Evolutionary conservation across 2,113 vertebrate genomes (phyloP), one percentile per base, ranked within the genome.

Genomic region (Pleuronectes platessa): DNA sequence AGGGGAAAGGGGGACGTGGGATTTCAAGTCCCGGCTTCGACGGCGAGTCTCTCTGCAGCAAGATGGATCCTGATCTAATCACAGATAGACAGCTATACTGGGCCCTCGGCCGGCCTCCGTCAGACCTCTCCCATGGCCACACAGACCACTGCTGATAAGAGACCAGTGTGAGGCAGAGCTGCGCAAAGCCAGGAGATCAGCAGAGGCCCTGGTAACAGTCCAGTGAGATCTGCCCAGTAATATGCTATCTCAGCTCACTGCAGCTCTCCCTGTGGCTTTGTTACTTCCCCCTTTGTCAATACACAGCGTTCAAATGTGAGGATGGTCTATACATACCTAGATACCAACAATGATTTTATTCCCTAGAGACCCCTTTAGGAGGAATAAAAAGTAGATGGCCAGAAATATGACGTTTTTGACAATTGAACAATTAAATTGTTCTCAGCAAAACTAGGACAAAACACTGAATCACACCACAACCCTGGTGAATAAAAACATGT

Each of bases 21-120:
- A 69, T 65, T 86, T 84, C 81, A 27, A 86, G 84, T 74, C 49
- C 69, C 10, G 3, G 79, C 76, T 81, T 79, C 77, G 14, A 61
- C 53, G 3, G 51, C 15, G 13, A 83, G 85, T 83, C 74, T 74
- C 73, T 78, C 81, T 14, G 80, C 85, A 64, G 79, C 79, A 71
- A 86, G 87, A 89, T 65, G 60, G 84, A 83, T 83, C 82, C 86
- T 66, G 89, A 92, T 90, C 90, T 88, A 88, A 92, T 92, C 91
- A 87, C 82, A 90, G 89, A 92, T 84, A 86, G 78, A 86, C 72
- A 67, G 67, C 71, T 67, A 79, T 5, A 47, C 79, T 1, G 47
- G 86, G 80, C 71, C 74, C 70, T 66, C 13, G 37, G 68, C 27
- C 45, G 24, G 71, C 67, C 87, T 51, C 61, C 70, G 42, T 77